Evolutionary conservation across 2,888 invertebrate species (phyloP).

Genomic region (Acanthoscelides obtectus): DNA sequence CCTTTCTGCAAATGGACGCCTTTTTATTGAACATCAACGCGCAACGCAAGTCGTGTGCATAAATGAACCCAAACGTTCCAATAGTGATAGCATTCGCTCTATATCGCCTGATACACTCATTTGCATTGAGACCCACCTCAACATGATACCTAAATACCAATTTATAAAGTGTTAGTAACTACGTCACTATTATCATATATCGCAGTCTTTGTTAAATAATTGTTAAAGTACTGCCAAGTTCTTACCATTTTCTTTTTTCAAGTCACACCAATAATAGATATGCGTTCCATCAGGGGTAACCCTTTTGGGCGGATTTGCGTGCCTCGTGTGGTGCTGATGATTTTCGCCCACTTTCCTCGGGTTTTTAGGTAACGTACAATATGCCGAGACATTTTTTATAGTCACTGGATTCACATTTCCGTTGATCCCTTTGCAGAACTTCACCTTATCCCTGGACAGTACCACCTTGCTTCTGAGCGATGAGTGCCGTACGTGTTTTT

Average conservation of each 20-base stretch:
- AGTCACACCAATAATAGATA: conserved; percentile 84
- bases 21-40: too few relatives aligned
- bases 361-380: conserved; percentile 52
- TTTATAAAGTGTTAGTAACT: too few relatives aligned
- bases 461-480: background rate
- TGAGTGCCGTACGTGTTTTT: conserved; percentile 24
- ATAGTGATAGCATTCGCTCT: too few relatives aligned
- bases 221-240: too few relatives aligned
- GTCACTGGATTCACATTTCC: conserved; percentile 42
- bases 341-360: conserved; percentile 34
- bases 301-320: conserved; percentile 63
- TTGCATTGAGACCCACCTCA: too few relatives aligned
- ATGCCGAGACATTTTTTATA: conserved; percentile 46
- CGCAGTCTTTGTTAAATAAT: too few relatives aligned
- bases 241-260: conserved; percentile 56
- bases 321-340: conserved; percentile 25
- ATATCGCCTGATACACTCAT: too few relatives aligned
- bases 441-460: conserved; percentile 9
- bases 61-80: too few relatives aligned
- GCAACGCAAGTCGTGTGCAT: too few relatives aligned
- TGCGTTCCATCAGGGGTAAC: conserved; percentile 79
- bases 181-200: too few relatives aligned
- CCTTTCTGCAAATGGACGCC: too few relatives aligned
- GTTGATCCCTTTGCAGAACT: conserved; percentile 34
- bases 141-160: too few relatives aligned